These are phyloP conservation scores for Homarus americanus DNA, from an alignment of 1,140 invertebrate species.

Conservation along the genomic window DNA sequence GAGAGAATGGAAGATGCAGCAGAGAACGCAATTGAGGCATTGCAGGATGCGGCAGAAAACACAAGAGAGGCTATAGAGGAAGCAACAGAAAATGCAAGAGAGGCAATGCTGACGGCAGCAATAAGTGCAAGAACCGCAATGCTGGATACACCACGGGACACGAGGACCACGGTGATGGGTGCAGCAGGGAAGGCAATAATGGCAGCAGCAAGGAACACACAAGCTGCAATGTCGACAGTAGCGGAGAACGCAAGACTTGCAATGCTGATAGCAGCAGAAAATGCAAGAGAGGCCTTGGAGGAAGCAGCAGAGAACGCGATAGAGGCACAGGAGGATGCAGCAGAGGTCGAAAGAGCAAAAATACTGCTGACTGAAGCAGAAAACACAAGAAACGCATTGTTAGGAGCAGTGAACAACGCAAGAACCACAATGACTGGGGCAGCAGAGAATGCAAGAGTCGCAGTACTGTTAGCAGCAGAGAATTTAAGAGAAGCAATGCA, in stretches of 20 bases:
- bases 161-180: no score
- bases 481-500: no score
- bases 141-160: no score
- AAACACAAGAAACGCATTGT: not conserved
- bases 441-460: not conserved
- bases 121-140: no score
- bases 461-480: no score
- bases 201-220: no score
- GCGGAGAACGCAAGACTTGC: no score
- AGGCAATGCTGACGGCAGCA: no score
- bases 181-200: no score
- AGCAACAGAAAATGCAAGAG: not conserved
- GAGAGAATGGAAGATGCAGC: not conserved
- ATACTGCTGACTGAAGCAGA: not conserved
- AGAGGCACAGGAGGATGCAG: not conserved
- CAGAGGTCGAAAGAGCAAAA: not conserved
- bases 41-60: not conserved
- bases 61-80: not conserved
- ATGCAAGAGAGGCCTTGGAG: not conserved
- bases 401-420: slow-evolving; percentile 1
- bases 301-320: not conserved
- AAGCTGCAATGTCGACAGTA: no score
- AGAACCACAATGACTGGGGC: slow-evolving; percentile 1
- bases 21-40: not conserved
- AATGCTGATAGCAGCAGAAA: no score